Percentiles rank a stretch among this genome's conserved stretches.
Evolutionary conservation across 2,113 vertebrate species (phyloP).

Genomic region (Otis tarda): DNA sequence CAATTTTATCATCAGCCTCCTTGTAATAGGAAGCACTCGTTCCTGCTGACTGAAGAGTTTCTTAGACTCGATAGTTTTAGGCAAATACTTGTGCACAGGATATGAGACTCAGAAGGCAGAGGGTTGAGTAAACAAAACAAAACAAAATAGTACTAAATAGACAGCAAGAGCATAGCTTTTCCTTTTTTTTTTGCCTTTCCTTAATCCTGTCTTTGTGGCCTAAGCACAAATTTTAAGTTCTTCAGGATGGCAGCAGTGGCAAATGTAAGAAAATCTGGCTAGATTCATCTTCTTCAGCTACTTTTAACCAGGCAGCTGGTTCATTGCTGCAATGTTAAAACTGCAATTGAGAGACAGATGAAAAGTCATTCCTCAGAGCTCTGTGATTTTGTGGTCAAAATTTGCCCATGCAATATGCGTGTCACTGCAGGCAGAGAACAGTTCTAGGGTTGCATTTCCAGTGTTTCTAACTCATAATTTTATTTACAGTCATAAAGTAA

Average conservation of each 20-base stretch:
- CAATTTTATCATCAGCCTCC: background rate
- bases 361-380: background rate
- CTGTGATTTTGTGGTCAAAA: background rate
- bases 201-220: rapidly evolving
- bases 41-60: background rate
- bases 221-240: background rate
- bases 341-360: background rate
- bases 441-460: background rate
- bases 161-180: background rate
- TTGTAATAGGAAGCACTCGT: background rate
- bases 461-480: background rate
- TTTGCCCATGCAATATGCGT: background rate
- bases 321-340: background rate
- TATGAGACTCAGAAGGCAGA: background rate
- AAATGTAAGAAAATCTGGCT: background rate
- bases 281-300: background rate
- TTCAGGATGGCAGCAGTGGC: background rate
- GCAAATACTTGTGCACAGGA: background rate
- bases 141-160: background rate
- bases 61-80: background rate
- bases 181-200: background rate
- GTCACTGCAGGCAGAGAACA: background rate
- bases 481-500: background rate
- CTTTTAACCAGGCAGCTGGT: background rate
- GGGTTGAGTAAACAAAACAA: background rate